These are phyloP conservation scores for Heliornis fulica DNA, from an alignment of 2,113 vertebrate species.

Conservation along the genomic window DNA sequence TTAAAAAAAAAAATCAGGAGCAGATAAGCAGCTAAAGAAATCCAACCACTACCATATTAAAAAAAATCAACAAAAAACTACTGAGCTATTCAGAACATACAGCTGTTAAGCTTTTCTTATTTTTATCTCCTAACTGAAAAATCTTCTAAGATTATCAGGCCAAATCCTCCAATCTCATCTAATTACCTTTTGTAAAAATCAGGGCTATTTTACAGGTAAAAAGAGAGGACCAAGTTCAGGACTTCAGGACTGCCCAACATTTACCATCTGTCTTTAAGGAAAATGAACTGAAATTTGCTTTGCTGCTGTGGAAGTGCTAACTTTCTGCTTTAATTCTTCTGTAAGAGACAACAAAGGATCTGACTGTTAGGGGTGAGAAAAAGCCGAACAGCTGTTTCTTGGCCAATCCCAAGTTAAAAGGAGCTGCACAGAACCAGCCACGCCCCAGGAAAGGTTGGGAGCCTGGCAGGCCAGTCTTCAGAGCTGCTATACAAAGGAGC, in stretches of 20 bases:
- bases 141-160: background rate
- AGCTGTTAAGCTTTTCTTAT: background rate
- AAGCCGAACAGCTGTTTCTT: background rate
- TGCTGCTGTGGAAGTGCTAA: slow-evolving; percentile 27
- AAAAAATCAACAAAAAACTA: background rate
- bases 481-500: background rate
- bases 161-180: background rate
- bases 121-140: background rate
- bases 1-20: background rate
- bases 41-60: background rate
- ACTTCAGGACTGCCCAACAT: background rate
- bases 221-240: background rate
- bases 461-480: background rate
- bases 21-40: background rate
- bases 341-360: slow-evolving; percentile 30
- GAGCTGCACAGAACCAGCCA: background rate
- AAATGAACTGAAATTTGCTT: background rate
- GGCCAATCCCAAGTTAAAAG: background rate
- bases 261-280: background rate
- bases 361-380: background rate
- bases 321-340: slow-evolving; percentile 35
- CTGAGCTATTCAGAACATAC: background rate
- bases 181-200: background rate
- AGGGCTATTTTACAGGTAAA: slow-evolving; percentile 13
- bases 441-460: background rate